These are phyloP conservation scores for Dastarcus helophoroides DNA, from an alignment of 2,888 invertebrate genomes.

Conservation along the genomic window DNA sequence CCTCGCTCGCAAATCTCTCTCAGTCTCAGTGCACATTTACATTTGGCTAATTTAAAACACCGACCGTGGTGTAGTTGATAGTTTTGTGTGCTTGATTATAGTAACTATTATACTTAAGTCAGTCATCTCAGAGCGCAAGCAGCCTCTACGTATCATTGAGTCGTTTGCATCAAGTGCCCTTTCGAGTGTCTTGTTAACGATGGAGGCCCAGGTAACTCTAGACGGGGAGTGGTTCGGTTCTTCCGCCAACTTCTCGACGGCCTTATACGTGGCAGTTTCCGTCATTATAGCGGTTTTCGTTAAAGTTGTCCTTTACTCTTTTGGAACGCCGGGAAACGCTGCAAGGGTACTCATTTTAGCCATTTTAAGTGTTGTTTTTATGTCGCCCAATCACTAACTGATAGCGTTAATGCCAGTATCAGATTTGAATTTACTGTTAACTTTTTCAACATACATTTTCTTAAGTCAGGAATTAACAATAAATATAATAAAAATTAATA, in stretches of 20 bases:
- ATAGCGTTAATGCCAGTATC: too few species aligned
- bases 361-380: constrained; percentile 11
- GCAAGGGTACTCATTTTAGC: constrained; percentile 25
- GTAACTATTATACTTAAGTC: too few species aligned
- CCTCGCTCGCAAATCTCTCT: constrained; percentile 25
- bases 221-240: constrained; percentile 26
- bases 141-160: too few species aligned
- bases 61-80: constrained; percentile 10
- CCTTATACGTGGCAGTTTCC: constrained; percentile 30
- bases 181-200: constrained; percentile 13
- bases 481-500: too few species aligned
- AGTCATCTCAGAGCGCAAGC: not conserved
- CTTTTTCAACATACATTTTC: too few species aligned
- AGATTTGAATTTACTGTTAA: too few species aligned
- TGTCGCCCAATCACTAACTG: constrained; percentile 2
- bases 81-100: constrained; percentile 1
- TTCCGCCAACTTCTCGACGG: constrained; percentile 26
- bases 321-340: constrained; percentile 23
- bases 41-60: constrained; percentile 17
- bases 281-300: constrained; percentile 31
- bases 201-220: constrained; percentile 33
- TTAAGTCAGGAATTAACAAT: too few species aligned
- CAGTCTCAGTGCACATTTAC: constrained; percentile 24
- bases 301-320: constrained; percentile 30
- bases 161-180: constrained; percentile 5